Evolutionary conservation across 2,797 vertebrate species (phyloP), one percentile per base, ranked within the genome.

Genomic region (Tangara arthus): DNA sequence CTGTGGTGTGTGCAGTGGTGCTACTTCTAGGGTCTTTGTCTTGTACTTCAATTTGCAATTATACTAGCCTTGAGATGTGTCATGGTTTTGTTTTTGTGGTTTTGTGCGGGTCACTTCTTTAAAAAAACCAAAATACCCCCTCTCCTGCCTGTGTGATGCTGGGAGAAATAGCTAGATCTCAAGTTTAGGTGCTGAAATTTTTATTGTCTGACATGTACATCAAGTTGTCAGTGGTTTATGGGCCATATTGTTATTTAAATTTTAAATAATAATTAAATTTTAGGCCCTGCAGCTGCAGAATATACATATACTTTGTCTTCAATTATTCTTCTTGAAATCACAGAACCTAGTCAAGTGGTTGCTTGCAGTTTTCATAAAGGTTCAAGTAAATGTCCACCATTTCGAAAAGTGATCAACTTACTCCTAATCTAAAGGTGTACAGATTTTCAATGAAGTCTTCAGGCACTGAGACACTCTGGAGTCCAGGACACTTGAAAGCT

Each of bases 81-180:
- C 10, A 35, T 24, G 28, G 9, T 12, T 18, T 44, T 53, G 56
- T 34, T 44, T 34, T 41, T 27, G 14, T 44, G 44, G 44, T 70
- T 87, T 35, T 13, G 3, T 60, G 14, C 2, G 1, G 2, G 18
- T 68, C 46, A 18, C 20, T 63, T 44, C 30, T 50, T 50, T 5
- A 6, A 34, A 5, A 35, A 60, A 39, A 7, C 2, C 12, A 6
- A 27, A 66, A 35, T n/a, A 11, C 5, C 21, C 11, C 1, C 4
- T 72, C 23, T 73, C 35, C 27, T 80, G 10, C 13, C 39, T 39
- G 39, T 39, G 39, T 46, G 42, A 15, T 42, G 8, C 35, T 68
- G 50, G 34, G 63, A 77, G 39, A 80, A 77, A 49, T 61, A 89
- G 53, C 26, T 80, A 12, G 12, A 55, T 83, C 15, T 37, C 24